Evolutionary conservation across 37 sponge, comb jelly and placozoan species (phyloP), one percentile per base, ranked within the genome.

Genomic region (Cladorhizidae sp.): DNA sequence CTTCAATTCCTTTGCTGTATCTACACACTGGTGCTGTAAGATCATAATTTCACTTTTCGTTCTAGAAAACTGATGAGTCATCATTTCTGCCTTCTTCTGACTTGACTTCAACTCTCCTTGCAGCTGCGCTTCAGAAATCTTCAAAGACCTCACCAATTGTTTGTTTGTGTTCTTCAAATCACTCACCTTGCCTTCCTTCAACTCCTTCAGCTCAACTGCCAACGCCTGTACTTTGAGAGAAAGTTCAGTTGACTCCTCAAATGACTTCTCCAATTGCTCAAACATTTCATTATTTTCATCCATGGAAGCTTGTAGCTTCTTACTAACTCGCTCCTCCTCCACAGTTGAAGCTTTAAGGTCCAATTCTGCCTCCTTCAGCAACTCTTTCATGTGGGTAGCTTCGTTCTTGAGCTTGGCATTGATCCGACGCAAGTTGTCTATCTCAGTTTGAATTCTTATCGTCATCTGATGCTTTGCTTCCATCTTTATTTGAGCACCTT

Each of bases 271-370:
- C 45, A 85, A 43, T 26, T 85, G 57, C 32, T 43, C 37, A 23
- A 85, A 77, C n/a, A 85, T 35, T 37, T 38, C 35, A 20, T 74
- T 75, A 23, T 83, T 75, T 57, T 83, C 84, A 17, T 52, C 25
- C 18, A 12, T n/a, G 1, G 67, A 67, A 11, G 26, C 62, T 41
- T 70, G 36, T 6, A 77, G 59, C n/a, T 77, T 68, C 59, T 70
- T 33, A 28, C 67, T 49, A 42, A 77, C 0, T 17, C 51, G 2
- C 23, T 41, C 59, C 7, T 25, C 26, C 23, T 71, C 78, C n/a
- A 71, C 21, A 1, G 29, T 21, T 37, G 35, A 33, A 32, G 25
- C 52, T 61, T 56, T 85, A 21, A 77, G 62, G 22, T 29, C 23
- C 9, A 50, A 33, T 22, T 77, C 72, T 7, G 51, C 15, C 39